A percentile compares a stretch with the other conserved stretches of the same genome.
phyloP scores from a whole-genome alignment of 1,140 invertebrate genomes.

The Drosophila ficusphila region DNA sequence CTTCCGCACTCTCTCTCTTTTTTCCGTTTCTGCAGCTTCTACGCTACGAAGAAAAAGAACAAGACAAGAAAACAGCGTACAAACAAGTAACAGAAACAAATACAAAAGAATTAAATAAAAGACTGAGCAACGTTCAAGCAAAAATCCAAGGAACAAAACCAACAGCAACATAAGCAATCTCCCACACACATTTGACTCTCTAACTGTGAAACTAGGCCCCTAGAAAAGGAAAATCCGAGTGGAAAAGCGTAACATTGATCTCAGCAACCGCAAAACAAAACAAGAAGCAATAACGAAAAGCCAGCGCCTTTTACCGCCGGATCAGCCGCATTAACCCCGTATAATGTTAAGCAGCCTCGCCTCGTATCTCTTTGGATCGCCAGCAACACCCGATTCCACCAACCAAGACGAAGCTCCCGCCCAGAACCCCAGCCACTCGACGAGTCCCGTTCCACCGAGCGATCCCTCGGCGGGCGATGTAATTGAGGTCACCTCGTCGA shows the following conservation, averaged over 20 bases:
- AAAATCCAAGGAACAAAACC: conserved; percentile 60
- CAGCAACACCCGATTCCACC: conserved; percentile 63
- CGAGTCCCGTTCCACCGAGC: conserved; percentile 24
- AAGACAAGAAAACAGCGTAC: conserved; percentile 53
- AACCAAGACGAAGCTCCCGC: conserved; percentile 56
- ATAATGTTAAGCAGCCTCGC: conserved; percentile 84
- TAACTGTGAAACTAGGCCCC: conserved; percentile 31
- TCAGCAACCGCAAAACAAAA: conserved; percentile 39
- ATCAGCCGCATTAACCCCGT: conserved; percentile 45
- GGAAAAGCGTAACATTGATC: conserved; percentile 55
- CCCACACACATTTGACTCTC: conserved; percentile 51
- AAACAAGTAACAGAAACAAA: conserved; percentile 34
- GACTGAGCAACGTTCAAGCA: conserved; percentile 69
- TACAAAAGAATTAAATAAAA: conserved; percentile 60
- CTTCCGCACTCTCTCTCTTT: conserved; percentile 5
- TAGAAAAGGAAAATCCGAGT: conserved; percentile 17
- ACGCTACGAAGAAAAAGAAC: conserved; percentile 35
- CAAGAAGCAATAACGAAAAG: conserved; percentile 49
- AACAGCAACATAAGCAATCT: conserved; percentile 55
- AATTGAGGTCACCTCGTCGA: conserved; percentile 78
- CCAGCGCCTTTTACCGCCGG: conserved; percentile 30
- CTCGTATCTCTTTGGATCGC: conserved; percentile 83
- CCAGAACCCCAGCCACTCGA: conserved; percentile 23
- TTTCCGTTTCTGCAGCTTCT: conserved; percentile 41
- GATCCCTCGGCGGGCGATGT: conserved; percentile 62